These are phyloP conservation scores for Rhipidura dahli DNA, from an alignment of 2,113 vertebrate species.

Conservation along the genomic window DNA sequence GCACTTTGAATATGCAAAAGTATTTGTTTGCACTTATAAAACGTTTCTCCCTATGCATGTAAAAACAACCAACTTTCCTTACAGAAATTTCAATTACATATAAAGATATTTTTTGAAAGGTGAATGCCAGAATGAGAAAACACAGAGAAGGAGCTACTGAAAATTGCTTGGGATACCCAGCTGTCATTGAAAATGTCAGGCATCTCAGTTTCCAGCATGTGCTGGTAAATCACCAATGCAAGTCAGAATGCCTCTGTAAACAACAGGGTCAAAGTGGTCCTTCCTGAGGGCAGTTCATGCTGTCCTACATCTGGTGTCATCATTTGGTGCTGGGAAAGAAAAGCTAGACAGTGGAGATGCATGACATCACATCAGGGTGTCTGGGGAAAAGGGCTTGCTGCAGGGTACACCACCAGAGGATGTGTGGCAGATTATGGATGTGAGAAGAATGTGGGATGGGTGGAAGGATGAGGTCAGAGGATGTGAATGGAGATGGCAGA, in stretches of 20 bases:
- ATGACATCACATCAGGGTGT: background rate
- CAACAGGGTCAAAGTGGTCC: background rate
- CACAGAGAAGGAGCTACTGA: background rate
- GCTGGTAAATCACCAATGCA: background rate
- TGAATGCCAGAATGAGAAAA: background rate
- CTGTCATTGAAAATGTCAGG: background rate
- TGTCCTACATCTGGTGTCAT: background rate
- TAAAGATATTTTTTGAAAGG: background rate
- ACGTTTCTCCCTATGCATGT: fast-evolving
- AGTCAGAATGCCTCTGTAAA: background rate
- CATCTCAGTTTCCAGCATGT: background rate
- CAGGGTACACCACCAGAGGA: background rate
- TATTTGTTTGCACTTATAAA: background rate
- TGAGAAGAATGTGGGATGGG: background rate
- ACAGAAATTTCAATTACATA: background rate
- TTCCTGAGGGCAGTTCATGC: background rate
- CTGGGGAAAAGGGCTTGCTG: background rate
- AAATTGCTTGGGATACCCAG: fast-evolving
- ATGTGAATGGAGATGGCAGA: background rate
- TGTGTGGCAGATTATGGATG: background rate
- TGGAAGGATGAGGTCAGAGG: background rate
- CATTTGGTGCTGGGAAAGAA: background rate
- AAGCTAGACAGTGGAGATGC: background rate
- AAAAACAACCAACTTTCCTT: background rate
- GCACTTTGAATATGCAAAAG: background rate